Conservation (phyloP, 2,113 vertebrate species). For the Lophotis ruficrista region DNA sequence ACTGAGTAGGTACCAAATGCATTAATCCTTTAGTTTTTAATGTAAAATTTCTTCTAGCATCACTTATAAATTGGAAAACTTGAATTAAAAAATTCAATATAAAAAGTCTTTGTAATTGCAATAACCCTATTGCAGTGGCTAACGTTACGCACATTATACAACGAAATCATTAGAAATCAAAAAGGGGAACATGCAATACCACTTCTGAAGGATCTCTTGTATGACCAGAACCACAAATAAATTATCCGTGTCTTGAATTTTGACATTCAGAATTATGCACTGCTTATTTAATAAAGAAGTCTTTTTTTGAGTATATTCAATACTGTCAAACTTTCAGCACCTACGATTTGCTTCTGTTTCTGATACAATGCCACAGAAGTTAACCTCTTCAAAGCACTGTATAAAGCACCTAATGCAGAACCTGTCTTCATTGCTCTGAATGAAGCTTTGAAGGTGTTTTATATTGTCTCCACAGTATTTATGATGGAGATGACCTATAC, state of each 20-base stretch:
- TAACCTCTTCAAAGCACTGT: neutral
- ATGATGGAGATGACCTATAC: too few relatives aligned
- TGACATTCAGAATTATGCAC: neutral
- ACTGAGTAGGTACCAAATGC: neutral
- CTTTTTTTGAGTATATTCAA: neutral
- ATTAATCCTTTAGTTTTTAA: neutral
- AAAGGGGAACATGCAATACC: neutral
- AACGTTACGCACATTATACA: neutral
- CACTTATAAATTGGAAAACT: neutral
- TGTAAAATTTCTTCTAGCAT: neutral
- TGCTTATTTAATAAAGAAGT: neutral
- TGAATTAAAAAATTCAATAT: neutral
- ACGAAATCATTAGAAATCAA: neutral
- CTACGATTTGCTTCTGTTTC: neutral
- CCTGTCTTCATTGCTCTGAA: neutral
- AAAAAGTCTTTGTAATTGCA: neutral
- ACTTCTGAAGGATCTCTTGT: neutral
- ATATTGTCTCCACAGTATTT: neutral
- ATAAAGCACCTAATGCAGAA: neutral
- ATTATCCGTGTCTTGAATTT: neutral
- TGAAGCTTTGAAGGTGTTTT: neutral
- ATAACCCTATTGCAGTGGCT: neutral
- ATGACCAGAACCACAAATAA: neutral
- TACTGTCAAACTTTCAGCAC: neutral
- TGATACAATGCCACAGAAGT: neutral